These are phyloP conservation scores for Zalophus californianus DNA, from an alignment of 2,797 vertebrate species.

Conservation along the genomic window DNA sequence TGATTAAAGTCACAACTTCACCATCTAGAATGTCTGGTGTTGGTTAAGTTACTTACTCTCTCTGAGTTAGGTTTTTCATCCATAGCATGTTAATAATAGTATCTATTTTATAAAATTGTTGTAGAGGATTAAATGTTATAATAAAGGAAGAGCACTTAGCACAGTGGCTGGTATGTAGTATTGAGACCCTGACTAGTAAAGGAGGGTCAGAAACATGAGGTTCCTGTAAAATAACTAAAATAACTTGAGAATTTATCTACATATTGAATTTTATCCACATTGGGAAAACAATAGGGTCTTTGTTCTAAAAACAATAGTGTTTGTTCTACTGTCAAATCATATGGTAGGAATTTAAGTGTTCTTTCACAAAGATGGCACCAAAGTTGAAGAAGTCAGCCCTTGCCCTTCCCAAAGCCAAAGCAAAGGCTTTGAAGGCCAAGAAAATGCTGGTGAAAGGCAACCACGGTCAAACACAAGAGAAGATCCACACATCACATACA, in stretches of 20 bases:
- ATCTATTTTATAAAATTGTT: background rate
- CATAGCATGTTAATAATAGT: background rate
- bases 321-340: background rate
- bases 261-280: slow-evolving; percentile 27
- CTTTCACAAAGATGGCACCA: background rate
- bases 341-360: background rate
- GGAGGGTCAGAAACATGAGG: background rate
- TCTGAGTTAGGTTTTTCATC: background rate
- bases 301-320: background rate
- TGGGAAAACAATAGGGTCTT: background rate
- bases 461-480: background rate
- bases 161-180: background rate
- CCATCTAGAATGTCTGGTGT: background rate
- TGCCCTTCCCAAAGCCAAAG: background rate
- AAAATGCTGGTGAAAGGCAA: background rate
- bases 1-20: background rate
- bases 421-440: background rate
- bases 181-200: background rate
- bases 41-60: background rate
- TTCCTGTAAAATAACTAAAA: background rate
- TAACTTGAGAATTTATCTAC: background rate
- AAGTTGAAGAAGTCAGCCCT: background rate
- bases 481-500: background rate
- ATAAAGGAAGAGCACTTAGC: background rate
- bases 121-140: background rate